Evolutionary conservation across 2,113 vertebrate species (phyloP), one percentile per base, ranked within the genome.

Genomic region (Glareola pratincola): DNA sequence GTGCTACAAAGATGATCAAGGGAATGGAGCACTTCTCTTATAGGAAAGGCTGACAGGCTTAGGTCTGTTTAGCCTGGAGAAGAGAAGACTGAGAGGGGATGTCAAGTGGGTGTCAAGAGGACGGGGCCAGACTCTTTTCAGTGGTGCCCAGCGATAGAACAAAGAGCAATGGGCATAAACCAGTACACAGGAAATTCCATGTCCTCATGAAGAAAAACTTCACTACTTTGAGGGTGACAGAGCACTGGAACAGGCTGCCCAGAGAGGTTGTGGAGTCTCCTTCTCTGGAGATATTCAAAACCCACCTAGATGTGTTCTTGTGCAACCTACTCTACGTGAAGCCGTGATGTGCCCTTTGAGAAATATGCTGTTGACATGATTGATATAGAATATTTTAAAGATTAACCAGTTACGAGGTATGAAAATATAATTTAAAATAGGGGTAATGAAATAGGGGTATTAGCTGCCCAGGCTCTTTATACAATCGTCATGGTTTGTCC

Each of bases 401-500:
- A 69, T 14, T 37, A 69, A 87, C 6, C 4, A 43, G 6, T 37
- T 62, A 32, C 17, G 12, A 12, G 14, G 4, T 53, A 43, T 57
- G 10, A 84, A 80, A 67, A 60, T 45, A 1, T 23, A n/a, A 57
- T 63, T 92, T 81, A 27, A 66, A 94, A 80, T 34, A 48, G 2
- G 1, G 3, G 2, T 32, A 12, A 60, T 36, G 53, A 73, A 24
- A 62, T 22, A 53, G 2, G 10, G 2, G 1, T 45, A 53, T 88
- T 62, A 64, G 4, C 22, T 72, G 16, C 4, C 45, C 41, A 71
- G 26, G 3, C 1, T 76, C 0, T 53, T 69, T 47, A 14, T 41
- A 11, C 12, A n/a, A n/a, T n/a, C n/a, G n/a, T n/a, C n/a, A n/a
- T n/a, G n/a, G n/a, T n/a, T n/a, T n/a, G n/a, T n/a, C n/a, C n/a